Percentiles rank a stretch among this genome's conserved stretches.
These are phyloP conservation scores for Geodia barretti DNA, from an alignment of 37 sponge, comb jelly and placozoan species.

Conservation along the genomic window DNA sequence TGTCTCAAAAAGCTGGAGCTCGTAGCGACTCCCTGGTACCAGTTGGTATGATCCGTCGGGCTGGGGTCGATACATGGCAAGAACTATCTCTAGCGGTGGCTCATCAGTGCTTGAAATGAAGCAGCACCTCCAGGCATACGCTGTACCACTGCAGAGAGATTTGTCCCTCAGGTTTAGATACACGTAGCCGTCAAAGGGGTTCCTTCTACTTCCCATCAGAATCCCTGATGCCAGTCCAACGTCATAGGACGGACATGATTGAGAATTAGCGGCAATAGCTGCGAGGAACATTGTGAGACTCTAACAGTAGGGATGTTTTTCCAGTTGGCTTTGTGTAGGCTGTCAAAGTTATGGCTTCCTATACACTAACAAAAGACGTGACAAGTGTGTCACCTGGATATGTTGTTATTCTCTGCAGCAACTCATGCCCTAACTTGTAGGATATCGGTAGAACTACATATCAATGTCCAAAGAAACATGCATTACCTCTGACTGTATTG, in stretches of 20 bases:
- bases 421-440: no score
- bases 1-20: not conserved
- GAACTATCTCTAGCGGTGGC: not conserved
- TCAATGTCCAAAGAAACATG: no score
- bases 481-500: no score
- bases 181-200: not conserved
- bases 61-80: not conserved
- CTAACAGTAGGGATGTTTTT: no score
- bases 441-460: no score
- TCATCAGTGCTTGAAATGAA: not conserved
- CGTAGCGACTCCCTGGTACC: not conserved
- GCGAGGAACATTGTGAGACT: no score
- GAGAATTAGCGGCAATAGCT: no score
- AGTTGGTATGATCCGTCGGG: not conserved
- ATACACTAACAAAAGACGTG: no score
- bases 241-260: not conserved
- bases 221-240: not conserved
- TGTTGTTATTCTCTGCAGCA: no score
- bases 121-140: not conserved
- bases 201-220: not conserved
- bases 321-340: no score
- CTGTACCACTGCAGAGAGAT: not conserved
- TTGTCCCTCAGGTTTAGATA: not conserved
- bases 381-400: no score
- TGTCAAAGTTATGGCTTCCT: no score